Evolutionary conservation across 2,113 vertebrate genomes (phyloP).

Genomic region (Callocephalon fimbriatum): DNA sequence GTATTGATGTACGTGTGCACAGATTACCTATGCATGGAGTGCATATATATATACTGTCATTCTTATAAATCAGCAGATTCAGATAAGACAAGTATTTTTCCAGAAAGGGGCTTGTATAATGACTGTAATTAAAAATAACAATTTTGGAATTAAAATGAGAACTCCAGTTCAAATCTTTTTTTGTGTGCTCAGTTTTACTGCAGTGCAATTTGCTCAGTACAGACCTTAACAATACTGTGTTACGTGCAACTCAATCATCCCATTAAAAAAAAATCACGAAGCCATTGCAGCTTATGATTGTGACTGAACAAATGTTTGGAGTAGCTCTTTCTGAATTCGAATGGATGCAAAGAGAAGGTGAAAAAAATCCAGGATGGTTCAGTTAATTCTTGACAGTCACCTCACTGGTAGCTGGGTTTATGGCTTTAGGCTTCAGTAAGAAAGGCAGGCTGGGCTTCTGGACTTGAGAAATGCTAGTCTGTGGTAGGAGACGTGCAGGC

Average conservation of each 20-base stretch:
- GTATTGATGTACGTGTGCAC: slow-evolving; percentile 9
- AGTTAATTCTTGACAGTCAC: not conserved
- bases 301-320: not conserved
- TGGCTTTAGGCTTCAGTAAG: not conserved
- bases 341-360: not conserved
- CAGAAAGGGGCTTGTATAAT: not conserved
- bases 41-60: not conserved
- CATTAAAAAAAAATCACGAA: not conserved
- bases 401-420: not conserved
- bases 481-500: not conserved
- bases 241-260: not conserved
- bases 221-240: not conserved
- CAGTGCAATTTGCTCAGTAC: not conserved
- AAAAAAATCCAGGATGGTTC: not conserved
- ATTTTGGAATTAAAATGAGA: slow-evolving; percentile 13
- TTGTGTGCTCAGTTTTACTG: not conserved
- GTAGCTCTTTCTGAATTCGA: not conserved
- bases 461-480: not conserved
- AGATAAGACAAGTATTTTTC: slow-evolving; percentile 23
- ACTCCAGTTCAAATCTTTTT: not conserved
- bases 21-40: not conserved
- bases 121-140: not conserved
- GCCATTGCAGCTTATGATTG: not conserved
- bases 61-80: slow-evolving; percentile 9
- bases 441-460: not conserved